These are phyloP conservation scores for Harpagifer antarcticus DNA, from an alignment of 2,797 vertebrate species.

Conservation along the genomic window DNA sequence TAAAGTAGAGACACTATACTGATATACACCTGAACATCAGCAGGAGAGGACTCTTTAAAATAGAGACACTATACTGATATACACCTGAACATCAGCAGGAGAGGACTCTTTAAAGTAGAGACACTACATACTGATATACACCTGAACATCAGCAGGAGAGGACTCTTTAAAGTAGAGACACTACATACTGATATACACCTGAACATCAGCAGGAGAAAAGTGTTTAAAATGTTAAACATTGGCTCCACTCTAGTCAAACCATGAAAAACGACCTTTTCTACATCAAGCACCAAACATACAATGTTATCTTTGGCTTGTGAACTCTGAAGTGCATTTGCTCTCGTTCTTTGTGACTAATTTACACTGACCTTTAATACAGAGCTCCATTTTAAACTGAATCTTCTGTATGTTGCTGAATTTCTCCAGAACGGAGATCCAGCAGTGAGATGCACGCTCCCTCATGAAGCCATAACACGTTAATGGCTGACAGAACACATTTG, in stretches of 20 bases:
- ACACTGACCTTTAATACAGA: not conserved
- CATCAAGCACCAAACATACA: not conserved
- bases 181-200: no score
- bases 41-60: no score
- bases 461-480: constrained; percentile 24
- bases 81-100: no score
- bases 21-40: no score
- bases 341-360: not conserved
- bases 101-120: no score
- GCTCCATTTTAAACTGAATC: not conserved
- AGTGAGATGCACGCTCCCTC: not conserved
- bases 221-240: not conserved
- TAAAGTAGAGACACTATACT: no score
- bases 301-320: not conserved
- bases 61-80: no score
- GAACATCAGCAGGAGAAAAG: not conserved
- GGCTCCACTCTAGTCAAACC: not conserved
- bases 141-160: no score
- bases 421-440: not conserved
- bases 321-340: not conserved
- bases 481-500: constrained; percentile 27
- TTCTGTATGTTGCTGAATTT: not conserved
- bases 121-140: no score
- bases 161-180: no score
- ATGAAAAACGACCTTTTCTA: not conserved